Percentiles rank a stretch among this genome's conserved stretches.
These are phyloP conservation scores for Ibidorhyncha struthersii DNA, from an alignment of 2,113 vertebrate genomes.

Conservation along the genomic window DNA sequence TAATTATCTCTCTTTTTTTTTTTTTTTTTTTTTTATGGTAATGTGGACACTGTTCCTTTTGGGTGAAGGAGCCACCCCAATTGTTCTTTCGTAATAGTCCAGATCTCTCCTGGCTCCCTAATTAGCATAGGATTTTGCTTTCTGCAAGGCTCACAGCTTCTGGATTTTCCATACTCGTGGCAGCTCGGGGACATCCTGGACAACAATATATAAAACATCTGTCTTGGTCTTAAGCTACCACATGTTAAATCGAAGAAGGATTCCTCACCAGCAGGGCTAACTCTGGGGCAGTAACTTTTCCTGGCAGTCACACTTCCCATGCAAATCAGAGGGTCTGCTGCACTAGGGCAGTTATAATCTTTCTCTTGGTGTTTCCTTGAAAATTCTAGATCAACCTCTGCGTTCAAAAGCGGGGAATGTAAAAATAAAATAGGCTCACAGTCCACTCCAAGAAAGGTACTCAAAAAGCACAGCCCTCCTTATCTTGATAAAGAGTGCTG, in stretches of 20 bases:
- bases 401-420: neutral
- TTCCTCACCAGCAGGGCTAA: neutral
- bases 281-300: neutral
- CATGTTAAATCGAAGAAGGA: neutral
- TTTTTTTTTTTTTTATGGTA: neutral
- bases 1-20: neutral
- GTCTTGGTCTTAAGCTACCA: neutral
- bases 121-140: neutral
- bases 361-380: neutral
- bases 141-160: neutral
- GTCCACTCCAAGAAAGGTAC: neutral
- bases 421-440: neutral
- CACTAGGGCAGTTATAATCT: neutral
- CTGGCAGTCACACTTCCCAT: neutral
- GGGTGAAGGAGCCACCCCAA: neutral
- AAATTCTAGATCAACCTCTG: neutral
- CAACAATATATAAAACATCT: neutral
- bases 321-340: neutral
- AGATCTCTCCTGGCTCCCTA: neutral
- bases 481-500: neutral
- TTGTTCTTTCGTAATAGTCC: neutral
- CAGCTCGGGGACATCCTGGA: neutral
- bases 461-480: neutral
- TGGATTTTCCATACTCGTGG: neutral
- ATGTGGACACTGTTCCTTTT: neutral